Base-by-base conservation (phyloP, 2,113 vertebrate species). In the Pholis gunnellus region DNA sequence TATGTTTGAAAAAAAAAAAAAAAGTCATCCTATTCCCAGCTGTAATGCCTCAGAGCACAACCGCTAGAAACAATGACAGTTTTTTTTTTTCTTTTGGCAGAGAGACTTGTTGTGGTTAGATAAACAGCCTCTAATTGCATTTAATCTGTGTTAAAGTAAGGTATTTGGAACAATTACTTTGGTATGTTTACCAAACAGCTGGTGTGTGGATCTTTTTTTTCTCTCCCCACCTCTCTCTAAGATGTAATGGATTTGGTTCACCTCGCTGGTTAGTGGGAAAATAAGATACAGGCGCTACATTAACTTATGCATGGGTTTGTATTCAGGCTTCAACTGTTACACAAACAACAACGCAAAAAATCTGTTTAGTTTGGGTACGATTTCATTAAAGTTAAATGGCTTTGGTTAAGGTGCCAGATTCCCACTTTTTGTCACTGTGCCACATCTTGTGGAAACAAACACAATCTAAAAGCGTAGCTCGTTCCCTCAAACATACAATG, bases 111-210 rank as follows among this genome's bases (percentile, higher is more conserved):
- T 94, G 89, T 93, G 91, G 87, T 95, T 92, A 93, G 92, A 92
- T 94, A 93, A 90, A 90, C 85, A 83, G 68, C 78, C 86, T 74
- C 81, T 95, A 94, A 94, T 95, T 95, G 89, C 90, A 86, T 94
- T 91, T 93, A 92, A 94, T 95, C 91, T 91, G 79, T 91, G 91
- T 94, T 89, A 90, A 92, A 94, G 86, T 88, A 84, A 93, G 89
- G 87, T 79, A 81, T 92, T 94, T 93, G 84, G 71, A 94, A 94
- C 87, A 93, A 92, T 95, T 94, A 93, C 91, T 92, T 92, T 82
- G 88, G 89, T 90, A 85, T 92, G 90, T 94, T 92, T 91, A 91
- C 89, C 86, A 90, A 92, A 85, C 93, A 94, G 92, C 91, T 95
- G 93, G 90, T 92, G 87, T 87, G 88, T 86, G 88, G 88, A 84